Base-by-base conservation (phyloP, 2,797 vertebrate genomes). In the Lacerta bilineata region DNA sequence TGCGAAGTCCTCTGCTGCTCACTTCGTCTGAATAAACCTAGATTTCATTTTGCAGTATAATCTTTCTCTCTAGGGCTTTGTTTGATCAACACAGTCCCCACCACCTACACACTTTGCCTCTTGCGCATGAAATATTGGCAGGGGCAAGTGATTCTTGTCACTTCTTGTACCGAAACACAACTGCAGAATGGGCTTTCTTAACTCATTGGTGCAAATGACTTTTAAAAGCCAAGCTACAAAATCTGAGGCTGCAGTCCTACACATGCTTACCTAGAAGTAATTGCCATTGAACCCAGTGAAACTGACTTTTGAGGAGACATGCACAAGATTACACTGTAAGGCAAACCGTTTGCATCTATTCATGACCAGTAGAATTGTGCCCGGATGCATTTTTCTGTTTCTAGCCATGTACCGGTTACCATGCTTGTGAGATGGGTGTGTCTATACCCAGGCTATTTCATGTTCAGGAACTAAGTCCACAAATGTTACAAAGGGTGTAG, bases 21-120 rank as follows among this genome's bases (percentile, higher is more conserved):
- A 2, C 0, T 46, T 43, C 75, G 80, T 0, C 0, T 88, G 79
- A 50, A 61, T n/a, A 72, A 46, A 43, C 33, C 41, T 36, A 71
- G 29, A 7, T 23, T 33, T 68, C 61, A 9, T 66, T 84, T 55
- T 79, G n/a, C 36, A 43, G 43, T 39, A 5, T 69, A 27, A n/a
- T 64, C 74, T 18, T 36, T n/a, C 36, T 85, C 77, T 83, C 41
- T 36, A 75, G 59, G 61, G 29, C 10, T 9, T 71, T 36, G 59
- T 39, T 50, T 36, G 27, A 80, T 41, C 29, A 75, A 46, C 23
- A 33, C 20, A 87, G 46, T 61, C 33, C 41, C 27, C 36, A 20
- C n/a, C 61, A 17, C 50, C 50, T 55, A 4, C 50, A 55, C 50
- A 55, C 50, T 55, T 55, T 6, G 5, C 2, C 41, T 89, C 4